Base-by-base conservation (phyloP, 2,797 vertebrate species). In the Cyclopterus lumpus region DNA sequence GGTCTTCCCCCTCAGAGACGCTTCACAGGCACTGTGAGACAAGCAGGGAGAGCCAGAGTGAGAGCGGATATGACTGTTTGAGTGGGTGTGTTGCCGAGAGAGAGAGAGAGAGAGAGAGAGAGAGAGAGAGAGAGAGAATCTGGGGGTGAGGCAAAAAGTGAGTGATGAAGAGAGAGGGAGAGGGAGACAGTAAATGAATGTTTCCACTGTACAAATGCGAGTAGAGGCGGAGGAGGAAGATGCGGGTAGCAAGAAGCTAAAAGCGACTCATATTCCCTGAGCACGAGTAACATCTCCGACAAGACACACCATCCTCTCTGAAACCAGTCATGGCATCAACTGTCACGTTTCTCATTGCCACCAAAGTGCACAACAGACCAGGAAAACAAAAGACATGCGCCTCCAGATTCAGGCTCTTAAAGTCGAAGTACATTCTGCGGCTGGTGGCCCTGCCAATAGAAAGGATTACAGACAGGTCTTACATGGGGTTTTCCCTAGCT, bases 11-110 rank as follows among this genome's bases (percentile, higher is more conserved):
- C 91, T 88, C 90, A 91, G 88, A 91, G 91, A 93, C 89, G 91
- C 91, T 93, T 93, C 93, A 93, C 91, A 93, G 90, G 81, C 92
- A 92, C 92, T 93, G 91, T 82, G 91, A 93, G 91, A 92, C 92
- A 83, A 90, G 91, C 88, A 92, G 88, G 86, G 87, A 93, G 89
- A 92, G 89, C 79, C 86, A 90, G 87, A 91, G 92, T 84, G 87
- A 89, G 92, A 93, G 90, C 88, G 90, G 91, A 93, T 93, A 91
- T 93, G 91, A 91, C 88, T 92, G 86, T 92, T 89, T 93, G 93
- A 92, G 93, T 93, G 91, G 92, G 92, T 93, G 92, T 93, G 91
- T 90, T 91, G 88, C 81, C 3, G 82, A 87, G 86, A 86, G 83
- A 75, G 76, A 44, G 80, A 70, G 79, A 87, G 86, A 70, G 77